phyloP scores from a whole-genome alignment of 2,113 vertebrate genomes.

The Oxyruncus cristatus region DNA sequence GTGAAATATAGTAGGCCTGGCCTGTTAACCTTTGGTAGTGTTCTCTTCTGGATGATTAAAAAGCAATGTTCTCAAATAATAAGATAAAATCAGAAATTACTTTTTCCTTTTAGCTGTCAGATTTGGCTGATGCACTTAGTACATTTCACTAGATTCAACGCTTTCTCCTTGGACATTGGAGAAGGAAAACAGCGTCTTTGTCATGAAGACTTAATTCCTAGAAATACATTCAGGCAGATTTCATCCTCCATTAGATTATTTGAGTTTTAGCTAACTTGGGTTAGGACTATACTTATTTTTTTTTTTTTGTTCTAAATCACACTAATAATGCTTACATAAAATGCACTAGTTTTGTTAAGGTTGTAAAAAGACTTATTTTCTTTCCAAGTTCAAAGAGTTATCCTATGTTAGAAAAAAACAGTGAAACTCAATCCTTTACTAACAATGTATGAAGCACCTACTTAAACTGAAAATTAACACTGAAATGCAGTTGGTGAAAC shows the following conservation, averaged over 20 bases:
- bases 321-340: neutral
- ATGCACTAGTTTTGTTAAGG: neutral
- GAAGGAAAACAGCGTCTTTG: neutral
- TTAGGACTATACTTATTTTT: neutral
- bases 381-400: neutral
- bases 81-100: neutral
- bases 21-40: neutral
- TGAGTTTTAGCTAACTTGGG: neutral
- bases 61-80: neutral
- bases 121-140: neutral
- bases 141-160: neutral
- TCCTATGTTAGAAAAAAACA: neutral
- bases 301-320: neutral
- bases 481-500: neutral
- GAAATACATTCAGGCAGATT: neutral
- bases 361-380: neutral
- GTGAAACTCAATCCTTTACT: neutral
- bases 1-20: neutral
- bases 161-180: neutral
- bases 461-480: neutral
- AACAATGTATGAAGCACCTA: neutral
- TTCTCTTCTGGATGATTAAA: neutral
- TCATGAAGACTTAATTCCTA: neutral
- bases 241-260: neutral
- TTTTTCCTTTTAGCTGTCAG: neutral